A percentile compares a stretch with the other conserved stretches of the same genome.
These are phyloP conservation scores for Hypena proboscidalis DNA, from an alignment of 2,888 invertebrate species.

Conservation along the genomic window DNA sequence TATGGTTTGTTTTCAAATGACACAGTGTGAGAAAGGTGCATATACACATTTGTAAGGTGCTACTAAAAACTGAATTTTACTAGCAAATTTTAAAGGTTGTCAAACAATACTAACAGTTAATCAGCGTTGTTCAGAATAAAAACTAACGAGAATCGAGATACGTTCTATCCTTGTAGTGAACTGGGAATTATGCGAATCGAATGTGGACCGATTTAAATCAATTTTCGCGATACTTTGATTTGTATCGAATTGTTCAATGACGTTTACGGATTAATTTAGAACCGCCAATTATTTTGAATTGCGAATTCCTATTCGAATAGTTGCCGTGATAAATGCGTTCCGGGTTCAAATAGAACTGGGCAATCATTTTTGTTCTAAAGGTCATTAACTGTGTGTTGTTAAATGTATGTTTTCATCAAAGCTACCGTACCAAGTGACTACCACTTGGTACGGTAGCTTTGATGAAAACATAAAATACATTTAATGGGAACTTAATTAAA, in stretches of 20 bases:
- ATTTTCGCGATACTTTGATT: slow-evolving; percentile 3
- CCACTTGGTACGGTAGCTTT: no score
- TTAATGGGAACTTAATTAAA: no score
- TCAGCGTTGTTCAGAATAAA: slow-evolving; percentile 55
- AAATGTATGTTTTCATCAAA: no score
- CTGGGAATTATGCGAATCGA: slow-evolving; percentile 19
- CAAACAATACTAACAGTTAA: slow-evolving; percentile 50
- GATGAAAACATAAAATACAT: no score
- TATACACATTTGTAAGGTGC: slow-evolving; percentile 26
- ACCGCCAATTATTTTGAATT: slow-evolving; percentile 4
- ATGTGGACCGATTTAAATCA: slow-evolving; percentile 16
- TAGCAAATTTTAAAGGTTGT: slow-evolving; percentile 62
- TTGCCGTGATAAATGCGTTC: no score
- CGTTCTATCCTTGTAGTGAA: slow-evolving; percentile 13
- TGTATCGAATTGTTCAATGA: slow-evolving; percentile 8
- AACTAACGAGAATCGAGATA: slow-evolving; percentile 29
- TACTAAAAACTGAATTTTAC: slow-evolving; percentile 53
- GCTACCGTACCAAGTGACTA: no score
- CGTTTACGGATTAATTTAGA: slow-evolving; percentile 12
- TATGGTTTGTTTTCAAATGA: slow-evolving; percentile 23
- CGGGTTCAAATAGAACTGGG: no score
- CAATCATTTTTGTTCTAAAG: no score
- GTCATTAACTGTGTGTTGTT: no score
- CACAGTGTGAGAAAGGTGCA: background rate
- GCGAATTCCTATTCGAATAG: no score